Evolutionary conservation across 2,888 invertebrate genomes (phyloP), one percentile per base, ranked within the genome.

Genomic region (Yponomeuta cagnagella): DNA sequence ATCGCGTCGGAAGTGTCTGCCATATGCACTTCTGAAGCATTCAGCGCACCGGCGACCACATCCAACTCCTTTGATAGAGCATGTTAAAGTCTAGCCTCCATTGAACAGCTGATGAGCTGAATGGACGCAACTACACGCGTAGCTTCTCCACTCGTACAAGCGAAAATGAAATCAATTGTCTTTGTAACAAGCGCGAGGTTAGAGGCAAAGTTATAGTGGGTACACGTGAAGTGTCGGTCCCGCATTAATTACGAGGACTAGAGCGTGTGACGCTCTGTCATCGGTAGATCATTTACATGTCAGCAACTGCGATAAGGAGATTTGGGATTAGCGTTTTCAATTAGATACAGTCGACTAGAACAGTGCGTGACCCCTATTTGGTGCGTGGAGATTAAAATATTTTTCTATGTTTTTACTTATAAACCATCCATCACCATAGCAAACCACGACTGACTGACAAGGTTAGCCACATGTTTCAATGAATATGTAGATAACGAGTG

Each of bases 31-130:
- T 33, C 33, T 2, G 65, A 33, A 12, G 33, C 65, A 90, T 90
- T 90, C 88, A 90, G 52, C 77, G 73, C 76, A 76, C 82, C 86
- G 88, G 87, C 88, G 82, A 80, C 78, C 75, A 76, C 76, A 76
- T 78, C 76, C 73, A 72, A 76, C 77, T 81, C 83, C 88, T 89
- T 89, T 89, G 89, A 88, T 87, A 87, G 83, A 78, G 65, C 77
- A 75, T 75, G 80, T 79, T 78, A n/a, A 78, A 77, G 80, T 64
- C 69, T 80, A 78, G 80, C 52, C 78, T 79, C 84, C 82, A 90
- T 89, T 89, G 86, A 89, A 83, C 83, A 79, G 79, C 74, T 89
- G 86, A 89, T 82, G 82, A 79, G 79, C 74, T 89, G 88, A 90
- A 90, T 89, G 79, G 84, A 70, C 68, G 48, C 71, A 72, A 70